Evolutionary conservation across 2,113 vertebrate genomes (phyloP), one percentile per base, ranked within the genome.

Genomic region (Xiphias gladius): DNA sequence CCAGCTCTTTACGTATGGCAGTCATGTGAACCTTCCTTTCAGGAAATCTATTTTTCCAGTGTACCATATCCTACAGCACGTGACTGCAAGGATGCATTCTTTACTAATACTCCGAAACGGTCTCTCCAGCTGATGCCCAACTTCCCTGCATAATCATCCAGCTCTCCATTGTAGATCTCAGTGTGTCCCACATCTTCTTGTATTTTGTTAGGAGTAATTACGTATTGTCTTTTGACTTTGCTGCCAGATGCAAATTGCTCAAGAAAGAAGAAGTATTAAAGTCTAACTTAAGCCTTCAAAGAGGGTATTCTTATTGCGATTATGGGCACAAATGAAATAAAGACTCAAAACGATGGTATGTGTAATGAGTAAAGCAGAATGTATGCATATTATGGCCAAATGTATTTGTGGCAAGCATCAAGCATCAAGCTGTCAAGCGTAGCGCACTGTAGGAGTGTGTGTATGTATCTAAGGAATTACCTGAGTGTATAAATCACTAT

Each of bases 81-180:
- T 66, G 58, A 62, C 50, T 75, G n/a, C 22, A 28, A 62, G 14
- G 65, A 58, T 76, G 35, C 26, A 41, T 80, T 50, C 46, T 26
- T 37, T 55, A 8, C 46, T 32, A 77, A 70, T 7, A n/a, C 32
- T 20, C 52, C 63, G 6, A 64, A 78, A 74, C 43, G 62, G 65
- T 35, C 32, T 26, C 57, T 50, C 48, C 43, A 54, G 28, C 78
- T 68, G 59, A 84, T 66, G 20, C 59, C 41, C 65, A 54, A 43
- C 62, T 55, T 35, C 26, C 67, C 57, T 7, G 26, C 55, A 70
- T 54, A 72, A 64, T 88, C 80, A 82, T 67, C 67, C 65, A 59
- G 74, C 63, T 86, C 87, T 91, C 89, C 89, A 82, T 83, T 74
- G 83, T 68, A 87, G 79, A 80, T 85, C 88, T 74, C 67, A 80